phyloP scores from a whole-genome alignment of 37 sponge, comb jelly and placozoan genomes.

The Axinella damicornis region DNA sequence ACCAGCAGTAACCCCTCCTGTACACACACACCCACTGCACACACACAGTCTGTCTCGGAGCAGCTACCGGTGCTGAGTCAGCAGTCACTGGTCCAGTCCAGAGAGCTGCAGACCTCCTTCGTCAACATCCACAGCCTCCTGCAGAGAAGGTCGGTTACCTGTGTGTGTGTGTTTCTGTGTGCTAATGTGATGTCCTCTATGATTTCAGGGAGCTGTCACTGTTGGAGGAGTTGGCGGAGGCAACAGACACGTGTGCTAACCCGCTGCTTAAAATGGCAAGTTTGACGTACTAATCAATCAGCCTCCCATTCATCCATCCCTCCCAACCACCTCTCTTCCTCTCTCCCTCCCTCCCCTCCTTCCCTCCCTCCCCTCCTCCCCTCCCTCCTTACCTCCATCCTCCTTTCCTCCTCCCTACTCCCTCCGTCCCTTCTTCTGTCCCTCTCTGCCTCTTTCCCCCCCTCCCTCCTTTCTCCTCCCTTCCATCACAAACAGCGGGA shows the following conservation, averaged over 20 bases:
- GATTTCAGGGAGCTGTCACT: slow-evolving; percentile 5
- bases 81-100: neutral
- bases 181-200: too few species aligned
- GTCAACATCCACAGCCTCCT: neutral
- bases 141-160: neutral
- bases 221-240: slow-evolving; percentile 4
- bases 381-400: neutral
- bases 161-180: neutral
- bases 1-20: neutral
- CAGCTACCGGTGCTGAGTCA: neutral
- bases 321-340: neutral
- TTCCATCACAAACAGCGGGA: neutral
- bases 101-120: neutral
- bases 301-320: too few species aligned
- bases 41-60: neutral
- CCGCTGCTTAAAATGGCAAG: slow-evolving; percentile 3
- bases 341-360: neutral
- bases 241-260: neutral
- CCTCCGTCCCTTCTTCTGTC: too few species aligned
- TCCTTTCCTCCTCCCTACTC: too few species aligned
- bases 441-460: too few species aligned
- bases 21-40: too few species aligned
- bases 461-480: neutral
- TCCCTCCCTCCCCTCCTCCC: too few species aligned
- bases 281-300: too few species aligned